Conservation (phyloP, 1,140 invertebrate species). For the Diabrotica virgifera region DNA sequence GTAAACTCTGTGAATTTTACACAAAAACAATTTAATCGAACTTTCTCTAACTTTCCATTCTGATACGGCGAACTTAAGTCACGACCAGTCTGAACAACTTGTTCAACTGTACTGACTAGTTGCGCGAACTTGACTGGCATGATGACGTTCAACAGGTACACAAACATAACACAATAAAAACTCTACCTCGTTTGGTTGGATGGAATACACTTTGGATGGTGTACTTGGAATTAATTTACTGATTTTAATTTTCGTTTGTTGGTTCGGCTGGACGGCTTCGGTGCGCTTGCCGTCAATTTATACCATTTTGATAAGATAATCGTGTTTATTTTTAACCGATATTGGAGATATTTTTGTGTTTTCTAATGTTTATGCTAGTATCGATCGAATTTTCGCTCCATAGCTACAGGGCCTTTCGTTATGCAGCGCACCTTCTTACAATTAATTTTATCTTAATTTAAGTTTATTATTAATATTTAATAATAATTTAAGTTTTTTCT, state of each 20-base stretch:
- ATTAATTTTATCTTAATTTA: too few relatives aligned
- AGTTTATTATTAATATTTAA: too few relatives aligned
- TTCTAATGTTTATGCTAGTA: too few relatives aligned
- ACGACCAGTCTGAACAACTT: slow-evolving; percentile 19
- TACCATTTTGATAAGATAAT: not conserved
- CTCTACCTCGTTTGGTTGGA: not conserved
- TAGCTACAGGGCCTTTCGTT: too few relatives aligned
- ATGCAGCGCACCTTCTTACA: too few relatives aligned
- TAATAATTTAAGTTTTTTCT: too few relatives aligned
- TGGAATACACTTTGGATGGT: not conserved
- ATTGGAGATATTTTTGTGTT: not conserved
- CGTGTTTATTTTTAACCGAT: not conserved
- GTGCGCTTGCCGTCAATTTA: not conserved
- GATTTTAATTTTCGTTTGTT: not conserved
- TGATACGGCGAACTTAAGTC: not conserved
- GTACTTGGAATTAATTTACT: slow-evolving; percentile 1
- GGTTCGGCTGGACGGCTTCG: not conserved
- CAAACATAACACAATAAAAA: slow-evolving; percentile 1
- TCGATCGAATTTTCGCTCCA: too few relatives aligned
- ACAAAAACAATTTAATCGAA: slow-evolving; percentile 22
- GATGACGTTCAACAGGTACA: slow-evolving; percentile 25
- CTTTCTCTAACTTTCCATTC: slow-evolving; percentile 25
- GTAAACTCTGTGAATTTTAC: slow-evolving; percentile 4
- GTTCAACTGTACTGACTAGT: slow-evolving; percentile 19
- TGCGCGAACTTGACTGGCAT: slow-evolving; percentile 19